Evolutionary conservation across 1,140 invertebrate species (phyloP), one percentile per base, ranked within the genome.

Genomic region (Conopomorpha cramerella): DNA sequence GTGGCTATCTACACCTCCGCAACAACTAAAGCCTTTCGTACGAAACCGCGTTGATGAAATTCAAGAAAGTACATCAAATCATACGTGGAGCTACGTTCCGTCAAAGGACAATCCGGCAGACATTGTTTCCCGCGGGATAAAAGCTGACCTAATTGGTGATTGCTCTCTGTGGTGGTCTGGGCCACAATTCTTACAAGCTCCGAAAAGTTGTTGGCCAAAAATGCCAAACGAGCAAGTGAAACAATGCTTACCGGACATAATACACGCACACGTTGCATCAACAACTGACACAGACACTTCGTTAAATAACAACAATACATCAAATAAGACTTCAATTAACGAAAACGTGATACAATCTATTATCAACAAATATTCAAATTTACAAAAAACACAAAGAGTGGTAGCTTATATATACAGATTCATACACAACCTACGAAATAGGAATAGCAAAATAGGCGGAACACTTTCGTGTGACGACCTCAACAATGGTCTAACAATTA

Each of bases 161-260:
- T 38, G 37, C 16, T 8, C 38, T 11, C 36, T 68, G n/a, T 74
- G 67, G 67, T 66, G 49, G 55, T 12, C 44, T 11, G 53, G 50
- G 3, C 50, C 50, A 13, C 13, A 26, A 6, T 52, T 31, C 64
- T 25, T 23, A 7, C 15, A n/a, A 35, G 4, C 0, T 1, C 12
- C 31, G 3, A 18, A 15, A 23, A 32, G 18, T 30, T 19, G 23
- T 25, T 30, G 29, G 29, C 29, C 29, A 11, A 30, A 30, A 30
- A 8, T 10, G 10, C 6, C 6, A 14, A 8, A 8, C 29, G 10
- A 30, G 12, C 7, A 12, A 6, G 17, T 36, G 2, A 35, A 36
- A 15, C 32, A 36, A 12, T 8, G n/a, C 16, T 7, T n/a, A 25
- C 23, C 6, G n/a, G 23, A 25, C 6, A 25, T 7, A 6, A 25